Base-by-base conservation (phyloP, 1,140 invertebrate genomes). In the Chionoecetes opilio region DNA sequence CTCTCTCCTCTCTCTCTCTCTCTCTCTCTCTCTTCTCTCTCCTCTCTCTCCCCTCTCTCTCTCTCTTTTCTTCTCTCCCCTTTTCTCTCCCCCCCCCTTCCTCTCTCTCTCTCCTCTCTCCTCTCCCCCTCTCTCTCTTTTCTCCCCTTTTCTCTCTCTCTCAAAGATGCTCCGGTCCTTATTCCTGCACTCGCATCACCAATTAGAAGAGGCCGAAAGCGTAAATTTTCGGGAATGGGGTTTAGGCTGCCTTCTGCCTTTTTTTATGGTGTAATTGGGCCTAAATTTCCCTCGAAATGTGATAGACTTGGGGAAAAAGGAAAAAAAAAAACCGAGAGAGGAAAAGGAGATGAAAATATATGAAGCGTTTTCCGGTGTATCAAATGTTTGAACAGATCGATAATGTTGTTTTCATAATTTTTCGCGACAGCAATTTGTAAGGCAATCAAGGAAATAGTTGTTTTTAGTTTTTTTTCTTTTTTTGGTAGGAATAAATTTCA, bases 381-480 rank as follows among this genome's bases (percentile, higher is more conserved):
- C 41, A 14, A 8, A 14, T 46, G 41, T n/a, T n/a, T n/a, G 6
- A n/a, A n/a, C 21, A n/a, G 6, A 21, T n/a, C 63, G 26, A n/a
- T 17, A 21, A 5, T n/a, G n/a, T 75, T 75, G 63, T 75, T n/a
- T 11, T 75, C 21, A 21, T 75, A 5, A 75, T 11, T 75, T 75
- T n/a, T n/a, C 11, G 63, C 63, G 63, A 75, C 63, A 75, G 63
- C 63, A 75, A 75, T 75, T 75, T 75, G 63, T 75, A n/a, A 75
- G 9, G n/a, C 63, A 75, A 26, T n/a, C 63, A 75, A 6, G 6
- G 63, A 75, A 53, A 14, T 14, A 2, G 0, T 17, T 53, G 46
- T 53, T 53, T 53, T 53, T 17, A 53, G 11, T 53, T 53, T 53
- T 53, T 17, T 17, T n/a, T n/a, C n/a, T n/a, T n/a, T n/a, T n/a